Conservation (phyloP, 2,113 vertebrate genomes). For the Limanda limanda region DNA sequence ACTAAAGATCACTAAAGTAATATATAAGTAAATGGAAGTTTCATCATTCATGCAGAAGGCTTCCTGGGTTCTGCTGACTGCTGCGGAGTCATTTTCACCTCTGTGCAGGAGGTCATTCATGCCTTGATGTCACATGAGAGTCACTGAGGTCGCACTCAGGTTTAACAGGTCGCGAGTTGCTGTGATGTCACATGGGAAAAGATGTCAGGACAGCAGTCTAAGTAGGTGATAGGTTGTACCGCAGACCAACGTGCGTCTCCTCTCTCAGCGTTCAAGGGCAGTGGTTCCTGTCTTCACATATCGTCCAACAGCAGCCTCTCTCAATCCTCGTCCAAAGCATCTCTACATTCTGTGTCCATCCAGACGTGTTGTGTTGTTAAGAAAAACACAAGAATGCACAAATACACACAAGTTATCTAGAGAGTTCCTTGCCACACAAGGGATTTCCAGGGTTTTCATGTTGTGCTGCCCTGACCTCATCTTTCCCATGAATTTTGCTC, state of each 20-base stretch:
- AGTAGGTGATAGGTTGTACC: not conserved
- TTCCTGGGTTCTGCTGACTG: not conserved
- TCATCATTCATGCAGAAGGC: not conserved
- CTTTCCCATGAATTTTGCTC: not conserved
- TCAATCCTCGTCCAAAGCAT: too few relatives aligned
- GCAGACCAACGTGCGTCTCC: not conserved
- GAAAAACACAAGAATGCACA: too few relatives aligned
- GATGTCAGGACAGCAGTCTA: not conserved
- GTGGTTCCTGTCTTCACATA: not conserved
- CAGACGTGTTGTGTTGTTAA: too few relatives aligned
- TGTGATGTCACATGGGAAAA: not conserved
- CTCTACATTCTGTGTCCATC: too few relatives aligned
- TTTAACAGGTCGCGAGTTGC: not conserved
- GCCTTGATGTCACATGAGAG: not conserved
- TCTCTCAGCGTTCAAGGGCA: not conserved
- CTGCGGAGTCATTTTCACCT: not conserved
- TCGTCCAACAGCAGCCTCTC: too few relatives aligned
- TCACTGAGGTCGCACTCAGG: not conserved
- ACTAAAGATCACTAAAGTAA: too few relatives aligned
- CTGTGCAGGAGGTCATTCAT: not conserved
- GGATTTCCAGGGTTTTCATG: not conserved
- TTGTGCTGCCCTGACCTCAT: not conserved
- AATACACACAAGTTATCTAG: too few relatives aligned
- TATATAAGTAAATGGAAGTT: not conserved
- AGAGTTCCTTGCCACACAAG: too few relatives aligned